Percentiles rank a stretch among this genome's conserved stretches.
These are phyloP conservation scores for Pyrochroa serraticornis DNA, from an alignment of 2,888 invertebrate species.

Conservation along the genomic window DNA sequence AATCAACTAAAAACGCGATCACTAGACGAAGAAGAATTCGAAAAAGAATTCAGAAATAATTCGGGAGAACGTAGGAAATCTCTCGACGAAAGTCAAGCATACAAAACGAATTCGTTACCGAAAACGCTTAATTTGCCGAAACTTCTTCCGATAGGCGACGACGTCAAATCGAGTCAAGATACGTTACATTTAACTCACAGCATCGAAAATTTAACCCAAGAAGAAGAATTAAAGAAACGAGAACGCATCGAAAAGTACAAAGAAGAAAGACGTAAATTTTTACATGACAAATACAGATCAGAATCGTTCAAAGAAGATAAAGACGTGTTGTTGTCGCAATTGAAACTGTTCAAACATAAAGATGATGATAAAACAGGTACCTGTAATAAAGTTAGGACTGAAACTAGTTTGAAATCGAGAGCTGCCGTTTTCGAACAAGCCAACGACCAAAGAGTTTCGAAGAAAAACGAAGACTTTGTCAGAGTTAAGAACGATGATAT, in stretches of 20 bases:
- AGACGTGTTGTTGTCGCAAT: slow-evolving; percentile 59
- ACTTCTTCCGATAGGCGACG: slow-evolving; percentile 57
- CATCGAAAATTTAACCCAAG: slow-evolving; percentile 43
- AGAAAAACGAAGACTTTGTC: slow-evolving; percentile 13
- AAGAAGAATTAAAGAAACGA: slow-evolving; percentile 64
- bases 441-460: slow-evolving; percentile 32
- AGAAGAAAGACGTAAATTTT: slow-evolving; percentile 83
- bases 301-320: slow-evolving; percentile 75
- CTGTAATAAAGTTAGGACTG: slow-evolving; percentile 13
- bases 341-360: slow-evolving; percentile 55
- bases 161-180: slow-evolving; percentile 35
- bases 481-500: slow-evolving; percentile 30
- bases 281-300: slow-evolving; percentile 84
- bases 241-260: slow-evolving; percentile 90
- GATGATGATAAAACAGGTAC: slow-evolving; percentile 35
- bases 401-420: slow-evolving; percentile 44
- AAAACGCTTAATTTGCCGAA: slow-evolving; percentile 66
- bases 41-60: slow-evolving; percentile 63
- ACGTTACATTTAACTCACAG: slow-evolving; percentile 52
- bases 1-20: slow-evolving; percentile 70
- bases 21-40: slow-evolving; percentile 75
- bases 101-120: slow-evolving; percentile 61
- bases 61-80: slow-evolving; percentile 62
- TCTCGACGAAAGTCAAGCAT: slow-evolving; percentile 58
- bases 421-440: slow-evolving; percentile 50